Evolutionary conservation across 2,113 vertebrate genomes (phyloP).

Genomic region (Tragelaphus buxtoni): DNA sequence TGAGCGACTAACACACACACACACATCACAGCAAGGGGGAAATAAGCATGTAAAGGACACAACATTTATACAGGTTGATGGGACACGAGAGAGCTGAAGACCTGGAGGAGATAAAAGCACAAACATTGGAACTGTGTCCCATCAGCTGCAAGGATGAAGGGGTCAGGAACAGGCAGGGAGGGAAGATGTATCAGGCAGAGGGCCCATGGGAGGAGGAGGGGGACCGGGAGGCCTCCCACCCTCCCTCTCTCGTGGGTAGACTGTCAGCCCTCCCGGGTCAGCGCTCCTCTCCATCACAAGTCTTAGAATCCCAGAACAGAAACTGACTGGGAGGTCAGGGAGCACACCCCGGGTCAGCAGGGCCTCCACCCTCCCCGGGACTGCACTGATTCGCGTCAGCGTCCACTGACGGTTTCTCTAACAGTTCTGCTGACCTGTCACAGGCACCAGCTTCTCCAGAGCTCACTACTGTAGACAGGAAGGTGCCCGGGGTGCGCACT

Average conservation of each 20-base stretch:
- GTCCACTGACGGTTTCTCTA: neutral
- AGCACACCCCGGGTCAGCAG: neutral
- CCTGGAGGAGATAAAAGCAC: neutral
- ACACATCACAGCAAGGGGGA: too few relatives aligned
- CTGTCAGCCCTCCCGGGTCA: accelerated
- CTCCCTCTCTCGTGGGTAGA: accelerated
- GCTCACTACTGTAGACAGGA: accelerated
- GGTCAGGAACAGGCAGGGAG: neutral
- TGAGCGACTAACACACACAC: too few relatives aligned
- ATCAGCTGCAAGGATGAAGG: accelerated
- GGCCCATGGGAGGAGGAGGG: accelerated
- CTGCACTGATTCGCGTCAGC: accelerated
- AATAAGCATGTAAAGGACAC: neutral
- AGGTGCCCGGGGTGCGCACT: neutral
- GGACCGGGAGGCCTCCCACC: accelerated
- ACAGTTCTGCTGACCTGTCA: neutral
- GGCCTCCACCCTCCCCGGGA: neutral
- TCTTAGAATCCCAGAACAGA: neutral
- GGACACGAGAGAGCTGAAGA: neutral
- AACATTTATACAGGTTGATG: accelerated
- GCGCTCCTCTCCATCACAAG: neutral
- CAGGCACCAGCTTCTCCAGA: neutral
- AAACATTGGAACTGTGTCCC: accelerated
- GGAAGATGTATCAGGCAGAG: neutral
- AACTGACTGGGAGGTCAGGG: neutral